phyloP scores from a whole-genome alignment of 2,113 vertebrate species.

The Kryptolebias marmoratus region DNA sequence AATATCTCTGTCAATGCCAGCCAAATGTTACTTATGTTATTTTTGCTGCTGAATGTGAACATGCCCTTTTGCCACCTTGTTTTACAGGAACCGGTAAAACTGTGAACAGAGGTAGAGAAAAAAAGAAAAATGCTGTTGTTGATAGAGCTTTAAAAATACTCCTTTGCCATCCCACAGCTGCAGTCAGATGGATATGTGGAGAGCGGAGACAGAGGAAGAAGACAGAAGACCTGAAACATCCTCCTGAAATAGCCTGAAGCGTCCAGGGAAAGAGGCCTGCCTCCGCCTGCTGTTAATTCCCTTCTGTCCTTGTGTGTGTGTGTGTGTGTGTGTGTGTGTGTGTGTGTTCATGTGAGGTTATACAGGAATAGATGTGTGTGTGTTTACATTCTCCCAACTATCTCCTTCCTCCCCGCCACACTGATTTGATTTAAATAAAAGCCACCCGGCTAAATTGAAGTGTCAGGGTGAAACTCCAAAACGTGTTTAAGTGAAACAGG shows the following conservation, averaged over 20 bases:
- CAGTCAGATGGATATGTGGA: conserved; percentile 56
- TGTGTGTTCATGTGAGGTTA: conserved; percentile 47
- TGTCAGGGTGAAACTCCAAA: conserved; percentile 63
- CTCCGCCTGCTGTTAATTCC: conserved; percentile 66
- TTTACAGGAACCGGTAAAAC: conserved; percentile 39
- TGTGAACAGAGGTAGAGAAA: conserved; percentile 30
- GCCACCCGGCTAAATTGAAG: conserved; percentile 64
- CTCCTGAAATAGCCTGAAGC: conserved; percentile 70
- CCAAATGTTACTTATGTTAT: conserved; percentile 24
- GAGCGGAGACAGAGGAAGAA: conserved; percentile 57
- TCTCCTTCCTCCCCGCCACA: not conserved
- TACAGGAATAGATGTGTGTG: conserved; percentile 40
- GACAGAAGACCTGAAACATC: conserved; percentile 69
- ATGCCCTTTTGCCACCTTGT: conserved; percentile 13
- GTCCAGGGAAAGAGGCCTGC: conserved; percentile 66
- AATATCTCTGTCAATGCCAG: not conserved
- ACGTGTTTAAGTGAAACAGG: conserved; percentile 63
- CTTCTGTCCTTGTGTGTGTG: conserved; percentile 61
- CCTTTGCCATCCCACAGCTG: conserved; percentile 52
- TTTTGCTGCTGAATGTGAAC: conserved; percentile 25
- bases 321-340: conserved; percentile 3
- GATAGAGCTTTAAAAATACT: conserved; percentile 64
- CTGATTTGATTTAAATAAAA: conserved; percentile 69
- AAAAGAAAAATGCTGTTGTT: conserved; percentile 30
- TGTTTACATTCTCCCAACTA: conserved; percentile 33